Evolutionary conservation across 2,888 invertebrate species (phyloP).

Genomic region (Formica aserva): DNA sequence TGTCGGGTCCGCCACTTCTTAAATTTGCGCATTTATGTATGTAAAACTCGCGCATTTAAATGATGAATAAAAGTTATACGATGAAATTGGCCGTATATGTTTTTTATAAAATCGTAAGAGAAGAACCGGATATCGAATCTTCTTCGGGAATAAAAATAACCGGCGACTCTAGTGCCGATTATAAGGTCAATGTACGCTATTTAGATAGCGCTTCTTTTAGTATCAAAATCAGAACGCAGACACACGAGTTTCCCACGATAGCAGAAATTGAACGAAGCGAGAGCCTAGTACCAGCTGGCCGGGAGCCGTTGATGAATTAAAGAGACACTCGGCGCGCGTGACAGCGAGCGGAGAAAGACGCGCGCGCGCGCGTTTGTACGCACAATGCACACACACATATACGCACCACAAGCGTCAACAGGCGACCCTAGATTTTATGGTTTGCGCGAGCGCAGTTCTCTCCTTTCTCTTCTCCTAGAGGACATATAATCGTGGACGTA

Average conservation of each 20-base stretch:
- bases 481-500: constrained; percentile 20
- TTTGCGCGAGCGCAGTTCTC: constrained; percentile 54
- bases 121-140: not conserved
- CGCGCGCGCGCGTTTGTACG: constrained; percentile 15
- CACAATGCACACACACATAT: constrained; percentile 20
- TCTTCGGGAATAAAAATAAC: not conserved
- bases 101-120: not conserved
- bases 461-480: constrained; percentile 66
- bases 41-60: not conserved
- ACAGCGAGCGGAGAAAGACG: constrained; percentile 46
- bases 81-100: not conserved
- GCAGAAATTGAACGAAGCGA: not conserved
- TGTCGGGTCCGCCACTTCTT: not conserved
- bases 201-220: not conserved
- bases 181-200: not conserved
- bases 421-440: constrained; percentile 55
- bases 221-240: not conserved
- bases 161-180: not conserved
- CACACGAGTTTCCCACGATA: not conserved
- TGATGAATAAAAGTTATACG: constrained; percentile 1
- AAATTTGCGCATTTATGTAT: not conserved
- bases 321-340: constrained; percentile 48
- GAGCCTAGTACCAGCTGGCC: not conserved
- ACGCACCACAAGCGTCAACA: constrained; percentile 1
- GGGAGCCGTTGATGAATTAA: constrained; percentile 24